Base-by-base conservation (phyloP, 92 coral and sea anemone genomes). In the Porites cylindrica region DNA sequence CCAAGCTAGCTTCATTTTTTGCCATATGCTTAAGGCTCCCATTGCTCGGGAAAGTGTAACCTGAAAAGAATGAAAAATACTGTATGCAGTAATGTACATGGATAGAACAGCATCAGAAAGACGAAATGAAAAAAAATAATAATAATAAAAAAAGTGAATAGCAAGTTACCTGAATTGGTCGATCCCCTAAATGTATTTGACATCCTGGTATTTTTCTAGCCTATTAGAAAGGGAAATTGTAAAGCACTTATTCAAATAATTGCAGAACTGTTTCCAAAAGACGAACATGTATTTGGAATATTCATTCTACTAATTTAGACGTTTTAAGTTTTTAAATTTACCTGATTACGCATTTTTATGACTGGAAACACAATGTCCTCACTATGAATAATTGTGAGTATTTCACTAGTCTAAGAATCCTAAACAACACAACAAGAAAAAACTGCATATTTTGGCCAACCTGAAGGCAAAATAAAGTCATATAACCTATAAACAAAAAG, bases 1-100 rank as follows among this genome's bases (percentile, higher is more conserved):
- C 98, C 97, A 96, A 7, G 98, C 99, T 68, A 96, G 84, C 77
- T 95, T 96, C 73, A 92, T 76, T 86, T 96, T 96, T 78, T 96
- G 99, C 99, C 99, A 96, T 29, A 96, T 56, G 85, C 91, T 93
- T 23, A 96, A 92, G 9, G 99, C 99, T 7, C 88, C 94, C 99
- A 96, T 96, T 43, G 97, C 99, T 72, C 99, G 92, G 20, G 99
- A 94, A 64, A 96, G 92, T 10, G 99, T 96, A 21, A 96, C 80
- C 99, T 96, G 23, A 20, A 12, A 10, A 1, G 9, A 10, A 8
- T 5, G 6, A 52, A 29, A 51, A n/a, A 8, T n/a, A 16, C 3
- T 24, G 26, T 38, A 11, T 58, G 20, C 21, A 66, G 21, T 43
- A 61, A 14, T 18, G 29, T 13, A 61, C 21, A 51, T 69, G 73